Evolutionary conservation across 2,113 vertebrate genomes (phyloP).

Genomic region (Gavialis gangeticus): DNA sequence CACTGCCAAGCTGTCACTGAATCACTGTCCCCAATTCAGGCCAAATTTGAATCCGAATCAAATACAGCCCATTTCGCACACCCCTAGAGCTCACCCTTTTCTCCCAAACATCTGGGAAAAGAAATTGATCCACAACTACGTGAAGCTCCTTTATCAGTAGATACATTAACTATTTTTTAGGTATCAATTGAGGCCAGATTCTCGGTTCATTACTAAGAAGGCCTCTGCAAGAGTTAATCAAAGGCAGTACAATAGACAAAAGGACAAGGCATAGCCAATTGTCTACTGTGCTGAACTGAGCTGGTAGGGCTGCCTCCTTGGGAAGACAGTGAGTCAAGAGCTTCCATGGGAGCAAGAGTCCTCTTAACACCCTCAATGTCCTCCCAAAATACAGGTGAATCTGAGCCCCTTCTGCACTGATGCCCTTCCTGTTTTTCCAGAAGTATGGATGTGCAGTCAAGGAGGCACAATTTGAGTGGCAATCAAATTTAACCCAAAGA

Average conservation of each 20-base stretch:
- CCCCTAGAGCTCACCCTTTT: background rate
- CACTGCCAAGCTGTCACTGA: too few species aligned
- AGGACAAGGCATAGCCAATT: background rate
- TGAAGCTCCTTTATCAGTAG: background rate
- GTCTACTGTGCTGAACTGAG: background rate
- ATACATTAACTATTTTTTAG: background rate
- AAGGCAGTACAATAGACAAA: background rate
- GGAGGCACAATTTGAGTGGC: background rate
- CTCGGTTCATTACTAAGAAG: background rate
- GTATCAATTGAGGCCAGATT: background rate
- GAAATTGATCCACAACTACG: background rate
- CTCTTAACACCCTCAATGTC: background rate
- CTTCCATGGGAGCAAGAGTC: background rate
- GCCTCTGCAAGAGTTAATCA: background rate
- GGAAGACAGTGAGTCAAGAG: background rate
- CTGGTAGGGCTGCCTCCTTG: background rate
- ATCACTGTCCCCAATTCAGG: too few species aligned
- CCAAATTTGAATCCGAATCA: too few species aligned
- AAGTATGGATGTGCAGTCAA: background rate
- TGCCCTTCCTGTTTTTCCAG: background rate
- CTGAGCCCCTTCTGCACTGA: background rate
- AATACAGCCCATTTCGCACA: too few species aligned
- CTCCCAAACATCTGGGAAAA: background rate
- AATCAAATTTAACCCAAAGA: constrained; percentile 26
- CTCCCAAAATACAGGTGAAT: background rate